phyloP scores from a whole-genome alignment of 2,888 invertebrate genomes.

The Podabrus alpinus region DNA sequence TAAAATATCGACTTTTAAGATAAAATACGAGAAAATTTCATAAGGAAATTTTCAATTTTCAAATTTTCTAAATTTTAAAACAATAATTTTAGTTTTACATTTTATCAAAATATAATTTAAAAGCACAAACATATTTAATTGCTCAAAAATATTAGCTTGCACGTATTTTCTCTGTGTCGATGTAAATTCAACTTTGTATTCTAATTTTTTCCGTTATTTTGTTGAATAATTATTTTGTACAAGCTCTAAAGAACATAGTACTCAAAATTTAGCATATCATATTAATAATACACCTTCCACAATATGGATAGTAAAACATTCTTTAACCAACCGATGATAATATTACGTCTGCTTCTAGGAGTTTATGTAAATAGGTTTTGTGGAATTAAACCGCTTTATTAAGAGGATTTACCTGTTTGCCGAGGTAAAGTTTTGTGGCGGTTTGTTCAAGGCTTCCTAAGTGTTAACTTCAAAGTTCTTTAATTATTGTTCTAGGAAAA shows the following conservation, averaged over 20 bases:
- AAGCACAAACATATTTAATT: neutral
- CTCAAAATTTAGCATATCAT: neutral
- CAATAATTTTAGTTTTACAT: neutral
- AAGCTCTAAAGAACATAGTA: neutral
- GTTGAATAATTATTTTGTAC: neutral
- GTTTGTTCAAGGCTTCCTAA: neutral
- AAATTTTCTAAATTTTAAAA: no score
- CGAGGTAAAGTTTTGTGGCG: slow-evolving; percentile 14
- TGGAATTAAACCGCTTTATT: slow-evolving; percentile 44
- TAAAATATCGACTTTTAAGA: neutral
- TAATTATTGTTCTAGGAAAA: neutral
- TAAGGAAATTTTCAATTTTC: neutral
- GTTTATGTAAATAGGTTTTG: slow-evolving; percentile 43
- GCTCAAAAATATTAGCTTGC: no score
- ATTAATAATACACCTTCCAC: neutral
- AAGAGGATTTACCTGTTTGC: slow-evolving; percentile 45
- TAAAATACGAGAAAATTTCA: neutral
- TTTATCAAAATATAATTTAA: neutral
- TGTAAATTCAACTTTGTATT: neutral
- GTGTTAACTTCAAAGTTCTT: slow-evolving; percentile 3
- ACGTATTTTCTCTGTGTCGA: neutral
- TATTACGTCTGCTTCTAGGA: slow-evolving; percentile 27
- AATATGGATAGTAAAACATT: neutral
- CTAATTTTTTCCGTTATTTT: neutral
- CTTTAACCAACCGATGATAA: slow-evolving; percentile 14